phyloP scores from a whole-genome alignment of 2,113 vertebrate species.

The Agelaius tricolor region DNA sequence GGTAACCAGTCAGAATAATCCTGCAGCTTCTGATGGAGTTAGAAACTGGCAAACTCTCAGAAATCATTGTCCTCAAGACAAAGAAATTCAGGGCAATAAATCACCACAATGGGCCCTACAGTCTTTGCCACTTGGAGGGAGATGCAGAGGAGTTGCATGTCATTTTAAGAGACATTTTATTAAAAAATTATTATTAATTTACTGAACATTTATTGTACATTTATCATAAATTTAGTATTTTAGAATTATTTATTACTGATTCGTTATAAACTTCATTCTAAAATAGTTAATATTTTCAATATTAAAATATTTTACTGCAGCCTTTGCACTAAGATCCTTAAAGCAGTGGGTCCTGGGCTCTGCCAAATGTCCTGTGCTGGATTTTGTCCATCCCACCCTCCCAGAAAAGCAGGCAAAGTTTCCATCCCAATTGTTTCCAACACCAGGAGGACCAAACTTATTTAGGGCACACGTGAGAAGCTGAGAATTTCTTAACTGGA shows the following conservation, averaged over 20 bases:
- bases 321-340: no score
- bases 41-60: slow-evolving; percentile 66
- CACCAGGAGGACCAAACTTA: no score
- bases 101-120: not conserved
- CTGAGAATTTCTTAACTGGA: no score
- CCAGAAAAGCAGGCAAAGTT: no score
- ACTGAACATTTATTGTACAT: no score
- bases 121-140: not conserved
- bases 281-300: not conserved
- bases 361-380: no score
- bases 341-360: no score
- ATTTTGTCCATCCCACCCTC: no score
- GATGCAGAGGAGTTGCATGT: not conserved
- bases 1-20: slow-evolving; percentile 65
- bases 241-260: no score
- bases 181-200: not conserved
- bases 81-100: not conserved
- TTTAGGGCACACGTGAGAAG: no score
- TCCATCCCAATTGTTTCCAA: no score
- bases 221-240: not conserved
- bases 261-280: no score
- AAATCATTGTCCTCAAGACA: slow-evolving; percentile 56
- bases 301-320: not conserved
- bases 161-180: not conserved
- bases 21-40: slow-evolving; percentile 68